Evolutionary conservation across 2,113 vertebrate species (phyloP), one percentile per base, ranked within the genome.

Genomic region (Asarcornis scutulata): DNA sequence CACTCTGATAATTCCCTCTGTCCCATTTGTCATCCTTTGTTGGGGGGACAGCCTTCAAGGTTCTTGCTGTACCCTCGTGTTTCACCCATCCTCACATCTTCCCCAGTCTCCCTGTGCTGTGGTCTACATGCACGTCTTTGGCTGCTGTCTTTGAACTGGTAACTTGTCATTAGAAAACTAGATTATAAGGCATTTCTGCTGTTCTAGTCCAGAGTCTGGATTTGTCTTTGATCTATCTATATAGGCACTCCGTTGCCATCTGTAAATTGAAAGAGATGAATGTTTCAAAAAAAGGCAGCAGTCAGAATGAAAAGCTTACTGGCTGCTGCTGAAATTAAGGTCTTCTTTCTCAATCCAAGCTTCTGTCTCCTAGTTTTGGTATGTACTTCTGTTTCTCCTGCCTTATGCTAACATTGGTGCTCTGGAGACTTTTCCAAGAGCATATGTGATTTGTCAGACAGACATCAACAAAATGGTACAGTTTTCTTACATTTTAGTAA

Each of bases 221-320:
- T 88, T 58, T 86, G 75, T 29, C 52, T 96, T 93, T 93, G 25
- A 89, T 93, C 46, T 86, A 6, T 82, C 25, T 95, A 6, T 81
- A 34, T 60, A 68, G 17, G 5, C 66, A 38, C 86, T 89, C 27
- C 74, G 21, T 90, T 77, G n/a, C 46, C 6, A 8, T 80, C 42
- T 77, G 31, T 83, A 59, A 77, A 66, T 20, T 63, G 59, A 50
- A 77, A 34, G 80, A 67, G 23, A 38, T 88, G 62, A 40, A 40
- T 64, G 29, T 93, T 93, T 83, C 63, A 71, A 46, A 71, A 71
- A 77, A 59, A 91, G n/a, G 23, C 58, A 44, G 21, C 53, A 21
- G 13, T 83, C 50, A 66, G 75, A 64, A 69, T 53, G 44, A 86
- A 73, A 93, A 69, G 55, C 16, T 62, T 52, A 44, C 50, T 62